Conservation (phyloP, 2,797 vertebrate species). For the Enteromius radiatus region DNA sequence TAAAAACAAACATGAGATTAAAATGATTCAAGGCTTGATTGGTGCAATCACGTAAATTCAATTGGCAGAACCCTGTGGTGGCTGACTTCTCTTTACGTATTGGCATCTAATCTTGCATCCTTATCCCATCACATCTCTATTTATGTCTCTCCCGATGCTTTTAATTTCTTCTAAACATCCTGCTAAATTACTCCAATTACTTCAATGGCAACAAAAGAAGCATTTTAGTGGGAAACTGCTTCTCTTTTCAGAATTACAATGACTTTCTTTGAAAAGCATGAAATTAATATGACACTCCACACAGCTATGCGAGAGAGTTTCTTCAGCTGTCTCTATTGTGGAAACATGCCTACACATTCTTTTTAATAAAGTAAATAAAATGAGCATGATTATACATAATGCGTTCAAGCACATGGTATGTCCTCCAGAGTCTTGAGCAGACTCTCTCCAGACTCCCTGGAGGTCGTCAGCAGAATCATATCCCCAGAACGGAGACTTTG, state of each 20-base stretch:
- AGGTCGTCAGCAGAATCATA: constrained; percentile 44
- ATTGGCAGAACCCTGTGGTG: constrained; percentile 38
- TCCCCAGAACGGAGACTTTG: constrained; percentile 22
- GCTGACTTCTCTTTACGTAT: constrained; percentile 47
- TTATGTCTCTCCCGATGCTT: constrained; percentile 24
- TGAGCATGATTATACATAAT: neutral
- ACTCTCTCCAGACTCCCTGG: constrained; percentile 40
- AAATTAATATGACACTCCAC: constrained; percentile 41
- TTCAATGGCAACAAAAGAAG: constrained; percentile 39
- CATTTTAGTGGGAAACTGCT: constrained; percentile 30
- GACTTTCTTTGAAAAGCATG: constrained; percentile 30
- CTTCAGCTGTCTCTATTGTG: constrained; percentile 10
- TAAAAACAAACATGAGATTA: constrained; percentile 20
- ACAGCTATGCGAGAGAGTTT: constrained; percentile 43
- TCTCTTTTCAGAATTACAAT: constrained; percentile 25
- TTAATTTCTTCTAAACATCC: constrained; percentile 49
- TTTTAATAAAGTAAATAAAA: constrained; percentile 45
- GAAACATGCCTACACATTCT: constrained; percentile 23
- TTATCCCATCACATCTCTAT: constrained; percentile 18
- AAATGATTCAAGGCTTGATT: constrained; percentile 51
- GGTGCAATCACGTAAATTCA: constrained; percentile 54
- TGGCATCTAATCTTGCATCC: constrained; percentile 42
- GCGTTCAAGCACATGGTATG: neutral
- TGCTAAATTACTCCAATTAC: constrained; percentile 53
- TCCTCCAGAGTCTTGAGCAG: constrained; percentile 17